A percentile compares a stretch with the other conserved stretches of the same genome.
phyloP scores from a whole-genome alignment of 2,888 invertebrate species.

The Caenorhabditis sinica region DNA sequence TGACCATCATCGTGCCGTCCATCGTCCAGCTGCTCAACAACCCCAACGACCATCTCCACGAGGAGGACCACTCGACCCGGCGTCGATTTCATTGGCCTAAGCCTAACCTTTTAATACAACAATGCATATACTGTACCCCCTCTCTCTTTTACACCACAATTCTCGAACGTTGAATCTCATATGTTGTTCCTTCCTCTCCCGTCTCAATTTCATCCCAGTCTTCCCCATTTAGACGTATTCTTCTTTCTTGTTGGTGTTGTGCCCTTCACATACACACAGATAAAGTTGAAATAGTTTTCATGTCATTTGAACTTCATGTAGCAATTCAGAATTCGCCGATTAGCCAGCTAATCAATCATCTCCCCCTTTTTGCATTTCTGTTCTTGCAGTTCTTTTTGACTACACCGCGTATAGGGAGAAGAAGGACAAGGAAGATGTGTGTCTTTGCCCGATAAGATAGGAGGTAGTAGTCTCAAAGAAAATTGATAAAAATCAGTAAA shows the following conservation, averaged over 20 bases:
- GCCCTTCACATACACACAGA: too few species aligned
- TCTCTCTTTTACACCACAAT: not conserved
- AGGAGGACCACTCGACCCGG: constrained; percentile 57
- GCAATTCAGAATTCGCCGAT: constrained; percentile 19
- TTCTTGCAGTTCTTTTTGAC: constrained; percentile 39
- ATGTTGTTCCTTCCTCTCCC: not conserved
- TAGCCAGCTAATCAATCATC: constrained; percentile 50
- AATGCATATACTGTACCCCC: constrained; percentile 10
- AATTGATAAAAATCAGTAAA: constrained; percentile 54
- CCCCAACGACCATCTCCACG: not conserved
- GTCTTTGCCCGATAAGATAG: constrained; percentile 47
- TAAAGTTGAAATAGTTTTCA: constrained; percentile 6
- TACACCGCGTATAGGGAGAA: constrained; percentile 46
- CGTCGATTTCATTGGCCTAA: constrained; percentile 63
- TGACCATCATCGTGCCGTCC: constrained; percentile 32
- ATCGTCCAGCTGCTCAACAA: not conserved
- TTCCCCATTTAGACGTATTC: not conserved
- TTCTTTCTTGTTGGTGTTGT: constrained; percentile 1
- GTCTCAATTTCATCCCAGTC: too few species aligned
- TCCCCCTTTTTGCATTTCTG: constrained; percentile 12
- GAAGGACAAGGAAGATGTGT: constrained; percentile 7
- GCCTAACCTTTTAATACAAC: not conserved
- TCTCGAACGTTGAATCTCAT: constrained; percentile 12
- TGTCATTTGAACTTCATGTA: not conserved
- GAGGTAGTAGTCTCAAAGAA: not conserved